A percentile compares a stretch with the other conserved stretches of the same genome.
phyloP scores from a whole-genome alignment of 2,888 invertebrate species.

The Cheilosia urbana region DNA sequence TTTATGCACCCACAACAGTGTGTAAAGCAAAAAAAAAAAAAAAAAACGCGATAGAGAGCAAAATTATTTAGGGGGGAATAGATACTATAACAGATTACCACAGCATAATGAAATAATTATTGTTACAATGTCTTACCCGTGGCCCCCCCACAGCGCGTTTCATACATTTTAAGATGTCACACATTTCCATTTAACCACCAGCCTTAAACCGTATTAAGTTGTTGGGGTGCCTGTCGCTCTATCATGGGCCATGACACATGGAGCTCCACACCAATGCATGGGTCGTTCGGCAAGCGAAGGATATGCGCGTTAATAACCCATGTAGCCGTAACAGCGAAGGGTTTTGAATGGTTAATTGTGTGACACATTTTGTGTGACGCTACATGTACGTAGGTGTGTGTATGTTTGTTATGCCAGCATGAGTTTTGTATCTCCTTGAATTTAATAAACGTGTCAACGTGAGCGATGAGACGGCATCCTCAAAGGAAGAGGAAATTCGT shows the following conservation, averaged over 20 bases:
- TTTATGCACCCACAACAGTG: neutral
- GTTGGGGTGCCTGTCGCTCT: conserved; percentile 39
- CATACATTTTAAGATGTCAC: conserved; percentile 58
- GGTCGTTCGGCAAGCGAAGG: conserved; percentile 20
- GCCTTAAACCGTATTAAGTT: conserved; percentile 29
- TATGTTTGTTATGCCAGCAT: neutral
- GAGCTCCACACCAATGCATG: conserved; percentile 12
- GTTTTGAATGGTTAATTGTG: conserved; percentile 70
- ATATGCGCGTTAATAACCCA: conserved; percentile 48
- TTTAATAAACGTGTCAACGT: conserved; percentile 67
- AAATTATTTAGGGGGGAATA: conserved; percentile 57
- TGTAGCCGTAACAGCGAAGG: conserved; percentile 56
- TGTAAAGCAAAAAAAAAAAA: neutral
- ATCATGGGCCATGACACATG: conserved; percentile 23
- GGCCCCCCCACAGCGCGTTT: neutral
- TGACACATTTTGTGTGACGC: conserved; percentile 51
- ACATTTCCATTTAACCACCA: conserved; percentile 33
- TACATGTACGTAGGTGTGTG: conserved; percentile 13
- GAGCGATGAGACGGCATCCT: conserved; percentile 39
- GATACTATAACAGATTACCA: conserved; percentile 69
- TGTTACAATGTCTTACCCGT: conserved; percentile 37
- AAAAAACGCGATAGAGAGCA: conserved; percentile 27
- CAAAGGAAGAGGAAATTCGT: conserved; percentile 34
- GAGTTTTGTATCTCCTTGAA: conserved; percentile 34
- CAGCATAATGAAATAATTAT: conserved; percentile 67